Base-by-base conservation (phyloP, 1,140 invertebrate genomes). In the Mesaphorura yosii region DNA sequence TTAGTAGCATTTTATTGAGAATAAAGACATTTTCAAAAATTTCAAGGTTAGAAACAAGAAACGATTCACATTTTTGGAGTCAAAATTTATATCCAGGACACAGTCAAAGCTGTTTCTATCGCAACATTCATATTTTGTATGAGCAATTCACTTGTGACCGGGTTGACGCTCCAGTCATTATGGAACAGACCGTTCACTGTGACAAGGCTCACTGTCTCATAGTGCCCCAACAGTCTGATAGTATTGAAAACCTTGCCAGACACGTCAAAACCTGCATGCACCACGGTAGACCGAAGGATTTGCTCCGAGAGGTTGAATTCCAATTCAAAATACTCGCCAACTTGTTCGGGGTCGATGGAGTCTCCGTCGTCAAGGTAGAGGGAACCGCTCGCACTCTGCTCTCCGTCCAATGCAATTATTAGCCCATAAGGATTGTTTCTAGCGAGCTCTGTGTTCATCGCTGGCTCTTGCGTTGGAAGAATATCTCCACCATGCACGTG, bases 401-500 rank as follows among this genome's bases (percentile, higher is more conserved):
- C 46, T 10, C 23, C 59, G 59, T 67, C 64, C 7, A 69, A 53
- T 17, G 69, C 66, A 6, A 69, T 65, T 10, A 68, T 55, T 4
- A 72, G 52, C 19, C 60, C 60, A 38, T 70, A 66, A 3, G 63
- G 62, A 55, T 68, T 68, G 27, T 57, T 46, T 14, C 69, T 65
- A 17, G 53, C 39, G 1, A 46, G 5, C 34, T 52, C 37, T n/a
- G 58, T 59, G n/a, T 55, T 60, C 2, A 69, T 57, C 23, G 71
- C 73, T 19, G 82, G 74, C 54, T 70, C 67, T 64, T 88, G 84
- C 39, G 72, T 69, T 0, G 86, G 82, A 37, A 90, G 61, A 55
- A 90, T 78, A 38, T 70, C 72, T 6, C 86, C 87, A 47, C 81
- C 84, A 64, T 82, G 68, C 15, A 88, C 66, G 53, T 81, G 74